A percentile compares a stretch with the other conserved stretches of the same genome.
phyloP scores from a whole-genome alignment of 2,113 vertebrate genomes.

The Semnornis frantzii region DNA sequence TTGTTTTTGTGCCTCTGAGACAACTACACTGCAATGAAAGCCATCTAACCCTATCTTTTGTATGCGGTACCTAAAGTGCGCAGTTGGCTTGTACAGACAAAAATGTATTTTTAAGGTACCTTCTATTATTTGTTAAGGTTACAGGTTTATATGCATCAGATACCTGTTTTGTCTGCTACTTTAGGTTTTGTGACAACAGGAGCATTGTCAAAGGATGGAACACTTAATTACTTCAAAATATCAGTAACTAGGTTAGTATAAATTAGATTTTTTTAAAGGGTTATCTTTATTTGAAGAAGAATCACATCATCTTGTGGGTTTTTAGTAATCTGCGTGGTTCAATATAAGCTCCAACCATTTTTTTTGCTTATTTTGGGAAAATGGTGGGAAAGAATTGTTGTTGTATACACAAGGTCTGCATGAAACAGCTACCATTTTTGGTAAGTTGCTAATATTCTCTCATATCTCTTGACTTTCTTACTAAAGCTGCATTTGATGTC shows the following conservation, averaged over 20 bases:
- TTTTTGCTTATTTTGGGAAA: not conserved
- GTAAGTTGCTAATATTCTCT: not conserved
- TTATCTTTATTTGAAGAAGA: not conserved
- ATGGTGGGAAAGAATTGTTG: not conserved
- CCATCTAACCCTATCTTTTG: not conserved
- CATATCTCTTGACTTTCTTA: not conserved
- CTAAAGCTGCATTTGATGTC: accelerated
- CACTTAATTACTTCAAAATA: not conserved
- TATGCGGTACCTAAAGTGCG: accelerated
- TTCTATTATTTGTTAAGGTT: not conserved
- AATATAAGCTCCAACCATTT: not conserved
- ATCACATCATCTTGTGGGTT: not conserved
- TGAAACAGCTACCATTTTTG: not conserved
- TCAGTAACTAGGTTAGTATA: not conserved
- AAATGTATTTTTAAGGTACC: not conserved
- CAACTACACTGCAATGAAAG: not conserved
- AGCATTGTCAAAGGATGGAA: not conserved
- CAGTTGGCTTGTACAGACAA: not conserved
- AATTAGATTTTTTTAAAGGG: not conserved
- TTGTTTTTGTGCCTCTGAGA: not conserved
- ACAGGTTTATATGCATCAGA: not conserved
- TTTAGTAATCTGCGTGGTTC: not conserved
- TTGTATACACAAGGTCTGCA: not conserved
- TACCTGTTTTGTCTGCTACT: not conserved
- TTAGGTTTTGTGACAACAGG: not conserved